phyloP scores from a whole-genome alignment of 2,888 invertebrate species.

The Plagodis dolabraria region DNA sequence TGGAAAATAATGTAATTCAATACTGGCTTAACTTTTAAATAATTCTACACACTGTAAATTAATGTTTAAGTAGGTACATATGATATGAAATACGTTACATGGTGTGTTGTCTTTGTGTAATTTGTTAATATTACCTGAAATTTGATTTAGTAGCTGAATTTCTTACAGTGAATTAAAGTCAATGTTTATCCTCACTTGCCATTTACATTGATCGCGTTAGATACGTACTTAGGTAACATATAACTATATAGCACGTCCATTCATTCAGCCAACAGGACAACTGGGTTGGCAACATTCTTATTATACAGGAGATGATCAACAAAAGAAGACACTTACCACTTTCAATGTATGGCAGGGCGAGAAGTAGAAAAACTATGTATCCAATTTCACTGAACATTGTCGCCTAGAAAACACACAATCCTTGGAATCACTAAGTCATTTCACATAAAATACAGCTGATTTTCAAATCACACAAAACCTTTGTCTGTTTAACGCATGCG shows the following conservation, averaged over 20 bases:
- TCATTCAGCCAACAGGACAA: constrained; percentile 31
- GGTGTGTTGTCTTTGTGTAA: neutral
- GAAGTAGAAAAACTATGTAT: constrained; percentile 88
- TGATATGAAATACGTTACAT: neutral
- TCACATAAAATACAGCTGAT: constrained; percentile 85
- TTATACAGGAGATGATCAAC: constrained; percentile 31
- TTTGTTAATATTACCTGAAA: neutral
- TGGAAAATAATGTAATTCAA: too few species aligned
- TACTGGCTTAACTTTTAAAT: too few species aligned
- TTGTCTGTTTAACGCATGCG: constrained; percentile 87
- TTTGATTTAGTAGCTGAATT: neutral
- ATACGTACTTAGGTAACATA: neutral
- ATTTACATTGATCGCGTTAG: constrained; percentile 13
- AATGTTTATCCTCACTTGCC: constrained; percentile 10
- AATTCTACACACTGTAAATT: too few species aligned
- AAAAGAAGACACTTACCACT: constrained; percentile 84
- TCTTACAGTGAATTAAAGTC: neutral
- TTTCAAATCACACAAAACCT: constrained; percentile 85
- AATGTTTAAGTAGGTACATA: too few species aligned
- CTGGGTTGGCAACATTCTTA: constrained; percentile 41
- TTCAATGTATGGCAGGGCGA: constrained; percentile 88
- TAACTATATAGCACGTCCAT: constrained; percentile 1
- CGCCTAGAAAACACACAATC: constrained; percentile 75
- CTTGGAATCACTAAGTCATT: constrained; percentile 81
- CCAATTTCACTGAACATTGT: constrained; percentile 87